These are phyloP conservation scores for Tupaia tana DNA, from an alignment of 2,113 vertebrate genomes.

Conservation along the genomic window DNA sequence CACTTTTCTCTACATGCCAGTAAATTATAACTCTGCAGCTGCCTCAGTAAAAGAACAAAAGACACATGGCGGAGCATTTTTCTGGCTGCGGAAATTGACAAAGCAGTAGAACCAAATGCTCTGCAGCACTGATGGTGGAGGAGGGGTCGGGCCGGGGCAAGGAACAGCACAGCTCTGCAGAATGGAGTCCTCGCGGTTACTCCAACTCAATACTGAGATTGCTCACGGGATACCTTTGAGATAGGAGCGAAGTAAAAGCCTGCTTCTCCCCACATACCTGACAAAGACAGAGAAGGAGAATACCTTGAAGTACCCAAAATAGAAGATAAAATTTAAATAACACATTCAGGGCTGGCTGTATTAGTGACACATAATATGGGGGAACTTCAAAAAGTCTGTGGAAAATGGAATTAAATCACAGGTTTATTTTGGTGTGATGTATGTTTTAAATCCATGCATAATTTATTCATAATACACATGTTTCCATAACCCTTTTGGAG, in stretches of 20 bases:
- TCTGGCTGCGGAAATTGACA: slow-evolving; percentile 71
- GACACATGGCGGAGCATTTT: slow-evolving; percentile 63
- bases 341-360: neutral
- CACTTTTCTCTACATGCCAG: slow-evolving; percentile 69
- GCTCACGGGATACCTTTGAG: neutral
- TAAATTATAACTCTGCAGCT: slow-evolving; percentile 73
- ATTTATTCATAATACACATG: too few relatives aligned
- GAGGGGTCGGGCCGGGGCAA: neutral
- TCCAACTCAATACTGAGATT: neutral
- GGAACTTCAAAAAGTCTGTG: too few relatives aligned
- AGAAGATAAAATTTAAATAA: neutral
- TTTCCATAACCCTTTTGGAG: too few relatives aligned
- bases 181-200: neutral
- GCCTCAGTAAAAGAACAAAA: slow-evolving; percentile 77
- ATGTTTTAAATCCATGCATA: too few relatives aligned
- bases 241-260: neutral
- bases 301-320: neutral
- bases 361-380: neutral
- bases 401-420: too few relatives aligned
- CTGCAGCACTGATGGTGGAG: neutral
- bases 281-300: neutral
- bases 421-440: too few relatives aligned
- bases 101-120: slow-evolving; percentile 12
- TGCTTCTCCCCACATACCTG: neutral
- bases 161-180: neutral